Evolutionary conservation across 1,140 invertebrate genomes (phyloP).

Genomic region (Rhyacophila brunnea): DNA sequence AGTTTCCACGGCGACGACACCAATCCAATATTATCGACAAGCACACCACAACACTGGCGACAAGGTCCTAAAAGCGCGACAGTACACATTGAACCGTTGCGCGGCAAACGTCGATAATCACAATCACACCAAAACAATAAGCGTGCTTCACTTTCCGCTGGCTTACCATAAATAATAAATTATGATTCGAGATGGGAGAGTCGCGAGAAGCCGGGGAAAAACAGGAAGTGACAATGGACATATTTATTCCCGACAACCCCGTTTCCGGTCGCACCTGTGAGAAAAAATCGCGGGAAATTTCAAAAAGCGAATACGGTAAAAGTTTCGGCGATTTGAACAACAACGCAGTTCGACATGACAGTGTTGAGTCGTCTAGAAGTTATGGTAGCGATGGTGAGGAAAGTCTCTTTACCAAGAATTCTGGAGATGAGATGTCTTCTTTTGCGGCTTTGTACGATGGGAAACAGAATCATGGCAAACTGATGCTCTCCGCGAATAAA

Average conservation of each 20-base stretch:
- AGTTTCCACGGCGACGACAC: slow-evolving; percentile 23
- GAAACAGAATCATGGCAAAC: not conserved
- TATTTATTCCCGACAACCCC: slow-evolving; percentile 5
- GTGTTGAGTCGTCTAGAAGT: not conserved
- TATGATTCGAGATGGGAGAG: slow-evolving; percentile 18
- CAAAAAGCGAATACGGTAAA: not conserved
- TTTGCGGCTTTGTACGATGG: not conserved
- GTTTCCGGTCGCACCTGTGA: not conserved
- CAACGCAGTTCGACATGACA: not conserved
- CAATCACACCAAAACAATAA: not conserved
- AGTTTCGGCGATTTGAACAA: slow-evolving; percentile 5
- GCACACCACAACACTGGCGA: not conserved
- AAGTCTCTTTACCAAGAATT: too few relatives aligned
- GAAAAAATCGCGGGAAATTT: not conserved
- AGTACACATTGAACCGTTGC: slow-evolving; percentile 5
- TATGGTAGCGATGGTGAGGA: too few relatives aligned
- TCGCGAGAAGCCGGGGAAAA: slow-evolving; percentile 1
- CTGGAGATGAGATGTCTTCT: not conserved
- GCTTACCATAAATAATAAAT: slow-evolving; percentile 1
- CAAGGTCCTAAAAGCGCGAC: slow-evolving; percentile 12
- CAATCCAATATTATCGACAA: slow-evolving; percentile 24
- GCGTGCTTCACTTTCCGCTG: not conserved
- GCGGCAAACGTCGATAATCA: not conserved
- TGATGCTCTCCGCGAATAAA: slow-evolving; percentile 1
- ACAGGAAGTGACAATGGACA: slow-evolving; percentile 9